Conservation (phyloP, 2,888 invertebrate species). For the Quadroppia sp. region DNA sequence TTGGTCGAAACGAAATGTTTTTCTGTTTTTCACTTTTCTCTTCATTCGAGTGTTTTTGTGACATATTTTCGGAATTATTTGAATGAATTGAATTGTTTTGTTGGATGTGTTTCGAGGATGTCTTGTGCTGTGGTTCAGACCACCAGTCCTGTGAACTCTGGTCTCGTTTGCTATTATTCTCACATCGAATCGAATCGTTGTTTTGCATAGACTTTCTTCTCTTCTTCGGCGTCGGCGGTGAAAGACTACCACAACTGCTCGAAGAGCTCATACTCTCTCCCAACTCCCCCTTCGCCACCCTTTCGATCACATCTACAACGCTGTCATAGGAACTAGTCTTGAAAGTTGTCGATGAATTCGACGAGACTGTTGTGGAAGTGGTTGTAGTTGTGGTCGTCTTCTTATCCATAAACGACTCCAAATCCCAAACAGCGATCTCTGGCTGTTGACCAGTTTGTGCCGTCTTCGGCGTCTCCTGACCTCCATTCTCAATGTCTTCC, state of each 20-base stretch:
- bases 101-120: neutral
- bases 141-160: conserved; percentile 8
- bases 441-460: conserved; percentile 33
- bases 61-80: neutral
- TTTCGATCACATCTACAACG: conserved; percentile 39
- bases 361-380: conserved; percentile 9
- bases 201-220: conserved; percentile 36
- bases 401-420: conserved; percentile 38
- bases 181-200: neutral
- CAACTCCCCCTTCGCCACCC: conserved; percentile 39
- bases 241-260: conserved; percentile 4
- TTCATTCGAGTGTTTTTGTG: conserved; percentile 20
- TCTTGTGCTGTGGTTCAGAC: neutral
- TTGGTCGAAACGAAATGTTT: conserved; percentile 21
- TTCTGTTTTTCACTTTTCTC: conserved; percentile 15
- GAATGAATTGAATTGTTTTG: neutral
- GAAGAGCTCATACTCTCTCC: conserved; percentile 32
- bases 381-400: conserved; percentile 32
- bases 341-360: neutral
- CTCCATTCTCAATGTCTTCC: conserved; percentile 4
- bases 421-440: conserved; percentile 38
- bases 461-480: conserved; percentile 30
- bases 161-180: neutral
- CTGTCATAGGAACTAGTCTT: conserved; percentile 21
- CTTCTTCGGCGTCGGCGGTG: conserved; percentile 34